Evolutionary conservation across 2,797 vertebrate species (phyloP), one percentile per base, ranked within the genome.

Genomic region (Pelodytes ibericus): DNA sequence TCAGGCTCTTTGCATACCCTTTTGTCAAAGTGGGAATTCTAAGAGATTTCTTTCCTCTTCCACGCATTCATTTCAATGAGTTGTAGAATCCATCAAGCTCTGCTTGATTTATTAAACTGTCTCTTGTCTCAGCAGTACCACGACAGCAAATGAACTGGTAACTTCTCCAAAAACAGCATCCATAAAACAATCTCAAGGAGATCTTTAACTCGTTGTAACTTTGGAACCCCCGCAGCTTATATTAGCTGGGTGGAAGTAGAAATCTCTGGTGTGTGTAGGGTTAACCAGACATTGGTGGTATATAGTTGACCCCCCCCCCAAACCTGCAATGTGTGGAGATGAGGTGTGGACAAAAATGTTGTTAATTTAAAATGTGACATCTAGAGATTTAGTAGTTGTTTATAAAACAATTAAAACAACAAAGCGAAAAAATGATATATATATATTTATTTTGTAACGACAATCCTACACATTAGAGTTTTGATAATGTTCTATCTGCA

Each of bases 31-130:
- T 93, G 92, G 92, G 94, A 94, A 95, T 90, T 94, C 94, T 94
- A 91, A 94, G 92, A 97, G 95, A 96, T 94, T 95, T 94, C 92
- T 93, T 91, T 92, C 92, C 87, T 95, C 92, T 96, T 96, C 90
- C 93, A 91, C 63, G 67, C 92, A 88, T 93, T 95, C 89, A 93
- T 94, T 95, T 93, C 93, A 92, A 94, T 93, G 93, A 95, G 94
- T 95, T 95, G 93, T 94, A 93, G 94, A 98, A 99, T 98, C 94
- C 96, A 98, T 99, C 97, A 99, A 96, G 94, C 93, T 89, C 91
- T 89, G 88, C 94, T 95, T 99, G 97, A 99, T 99, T 99, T 97
- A 99, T 99, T 96, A 94, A 95, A 96, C 95, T 99, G 97, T 99
- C 97, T 96, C 91, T 93, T 94, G 91, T 95, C 97, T 96, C 97